Base-by-base conservation (phyloP, 2,888 invertebrate species). In the Cephus pygmeus region DNA sequence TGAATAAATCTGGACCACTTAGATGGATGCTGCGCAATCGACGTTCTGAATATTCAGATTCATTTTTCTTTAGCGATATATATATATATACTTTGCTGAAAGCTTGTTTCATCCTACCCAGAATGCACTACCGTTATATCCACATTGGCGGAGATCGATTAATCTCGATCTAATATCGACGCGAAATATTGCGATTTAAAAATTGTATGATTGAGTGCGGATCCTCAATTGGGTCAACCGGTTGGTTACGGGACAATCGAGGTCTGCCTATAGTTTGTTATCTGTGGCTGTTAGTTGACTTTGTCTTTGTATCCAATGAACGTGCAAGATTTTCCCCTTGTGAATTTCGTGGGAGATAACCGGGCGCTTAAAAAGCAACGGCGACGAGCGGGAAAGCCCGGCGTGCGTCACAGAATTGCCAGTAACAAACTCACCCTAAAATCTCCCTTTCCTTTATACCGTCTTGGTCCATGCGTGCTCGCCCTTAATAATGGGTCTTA, bases 401-500 rank as follows among this genome's bases (percentile, higher is more conserved):
- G 23, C 9, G 56, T 56, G 56, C 23, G 56, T 56, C 56, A 56
- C 23, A 23, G 56, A 23, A 56, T 56, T 56, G 23, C 56, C 23
- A 56, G 9, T 23, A 23, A 56, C 56, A 9, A 9, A 9, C 9
- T 56, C 56, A 23, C 56, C 56, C 56, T 56, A 56, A 56, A 56
- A 56, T 56, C 9, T 56, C 23, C 56, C 56, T 56, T 9, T 23
- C 23, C 23, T 9, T 56, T 56, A 56, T 56, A 56, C 1, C 56
- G 56, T 75, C 35, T 34, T 30, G 69, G 74, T 75, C 31, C 30
- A 79, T 31, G 73, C 79, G 75, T 79, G 73, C 11, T 56, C 35
- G 56, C 31, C 75, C 71, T 79, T 79, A 79, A 79, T 79, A 79
- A 79, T 73, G 68, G 73, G 36, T 69, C 73, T 79, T 79, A 75